These are phyloP conservation scores for Ptyas mucosa DNA, from an alignment of 2,113 vertebrate genomes.

Conservation along the genomic window DNA sequence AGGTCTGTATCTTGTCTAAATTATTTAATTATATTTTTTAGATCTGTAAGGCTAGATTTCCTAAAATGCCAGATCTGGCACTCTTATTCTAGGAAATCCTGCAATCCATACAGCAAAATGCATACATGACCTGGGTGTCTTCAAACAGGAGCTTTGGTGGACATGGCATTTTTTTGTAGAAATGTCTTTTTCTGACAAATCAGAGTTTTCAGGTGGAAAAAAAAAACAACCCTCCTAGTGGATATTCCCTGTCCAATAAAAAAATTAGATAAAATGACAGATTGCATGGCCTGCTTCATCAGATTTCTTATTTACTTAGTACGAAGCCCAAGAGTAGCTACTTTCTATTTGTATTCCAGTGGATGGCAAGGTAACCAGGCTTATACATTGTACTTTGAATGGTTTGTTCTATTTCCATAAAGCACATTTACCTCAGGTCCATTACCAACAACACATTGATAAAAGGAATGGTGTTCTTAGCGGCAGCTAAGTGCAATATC, in stretches of 20 bases:
- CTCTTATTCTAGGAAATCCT: neutral
- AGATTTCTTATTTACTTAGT: neutral
- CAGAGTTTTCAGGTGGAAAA: neutral
- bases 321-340: neutral
- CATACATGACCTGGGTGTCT: neutral
- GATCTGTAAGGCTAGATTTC: conserved; percentile 46
- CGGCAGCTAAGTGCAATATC: neutral
- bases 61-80: neutral
- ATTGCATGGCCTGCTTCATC: neutral
- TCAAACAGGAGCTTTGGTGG: conserved; percentile 6
- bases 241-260: neutral
- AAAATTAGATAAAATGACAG: conserved; percentile 7
- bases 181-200: conserved; percentile 24
- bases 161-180: neutral
- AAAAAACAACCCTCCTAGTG: neutral
- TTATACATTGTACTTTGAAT: neutral
- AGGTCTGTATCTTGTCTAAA: neutral
- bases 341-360: neutral
- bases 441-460: conserved; percentile 19
- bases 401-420: conserved; percentile 5
- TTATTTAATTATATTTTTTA: conserved; percentile 12
- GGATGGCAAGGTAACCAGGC: neutral
- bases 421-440: neutral
- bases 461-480: conserved; percentile 5
- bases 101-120: neutral